These are phyloP conservation scores for Dryadula phaetusa DNA, from an alignment of 2,888 invertebrate genomes.

Conservation along the genomic window DNA sequence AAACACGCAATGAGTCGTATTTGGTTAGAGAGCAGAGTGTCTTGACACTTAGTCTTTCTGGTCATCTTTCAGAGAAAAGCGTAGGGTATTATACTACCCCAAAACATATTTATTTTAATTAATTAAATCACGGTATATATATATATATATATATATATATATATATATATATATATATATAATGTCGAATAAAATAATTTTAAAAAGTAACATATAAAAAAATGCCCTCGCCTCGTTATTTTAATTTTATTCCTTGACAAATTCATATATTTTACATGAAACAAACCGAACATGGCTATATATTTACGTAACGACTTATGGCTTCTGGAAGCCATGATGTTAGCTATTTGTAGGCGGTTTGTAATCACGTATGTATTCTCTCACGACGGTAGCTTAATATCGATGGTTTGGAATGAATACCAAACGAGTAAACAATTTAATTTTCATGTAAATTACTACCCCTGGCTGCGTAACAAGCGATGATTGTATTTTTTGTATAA, in stretches of 20 bases:
- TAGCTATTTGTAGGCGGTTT: constrained; percentile 46
- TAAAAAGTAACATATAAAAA: too few relatives aligned
- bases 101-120: too few relatives aligned
- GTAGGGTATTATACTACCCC: too few relatives aligned
- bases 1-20: too few relatives aligned
- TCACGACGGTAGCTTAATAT: constrained; percentile 54
- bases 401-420: constrained; percentile 49
- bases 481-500: constrained; percentile 7
- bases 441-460: constrained; percentile 46
- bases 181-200: too few relatives aligned
- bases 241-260: neutral
- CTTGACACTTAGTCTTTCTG: too few relatives aligned
- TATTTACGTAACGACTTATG: constrained; percentile 15
- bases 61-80: too few relatives aligned
- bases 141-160: too few relatives aligned
- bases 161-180: too few relatives aligned
- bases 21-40: too few relatives aligned
- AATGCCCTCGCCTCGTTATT: neutral
- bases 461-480: constrained; percentile 26
- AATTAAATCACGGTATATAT: too few relatives aligned
- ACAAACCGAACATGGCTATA: neutral
- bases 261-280: neutral
- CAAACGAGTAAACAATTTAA: constrained; percentile 45
- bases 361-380: constrained; percentile 49
- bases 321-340: constrained; percentile 31